Conservation (phyloP, 2,797 vertebrate species). For the Melanotaenia nigrans region DNA sequence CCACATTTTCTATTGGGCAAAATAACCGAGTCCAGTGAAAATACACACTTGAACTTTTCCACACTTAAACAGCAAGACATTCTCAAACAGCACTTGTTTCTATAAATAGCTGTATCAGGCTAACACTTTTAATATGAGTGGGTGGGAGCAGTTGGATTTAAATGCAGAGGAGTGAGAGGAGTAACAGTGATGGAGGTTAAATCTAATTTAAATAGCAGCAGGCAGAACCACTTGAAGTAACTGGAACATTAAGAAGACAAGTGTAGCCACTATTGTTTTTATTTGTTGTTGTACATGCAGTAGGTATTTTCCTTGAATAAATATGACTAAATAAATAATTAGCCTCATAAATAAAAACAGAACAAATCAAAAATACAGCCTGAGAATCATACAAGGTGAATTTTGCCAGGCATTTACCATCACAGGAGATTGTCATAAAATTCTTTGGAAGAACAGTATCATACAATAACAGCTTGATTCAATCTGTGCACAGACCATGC, state of each 20-base stretch:
- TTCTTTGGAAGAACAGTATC: slow-evolving; percentile 17
- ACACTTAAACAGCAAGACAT: slow-evolving; percentile 4
- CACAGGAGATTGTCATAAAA: slow-evolving; percentile 23
- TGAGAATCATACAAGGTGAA: neutral
- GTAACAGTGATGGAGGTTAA: slow-evolving; percentile 38
- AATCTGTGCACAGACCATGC: slow-evolving; percentile 1
- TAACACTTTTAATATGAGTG: slow-evolving; percentile 18
- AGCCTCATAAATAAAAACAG: neutral
- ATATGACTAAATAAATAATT: slow-evolving; percentile 45
- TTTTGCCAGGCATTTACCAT: neutral
- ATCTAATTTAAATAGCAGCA: slow-evolving; percentile 43
- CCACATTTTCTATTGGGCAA: neutral
- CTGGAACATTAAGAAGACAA: neutral
- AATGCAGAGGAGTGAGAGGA: slow-evolving; percentile 24
- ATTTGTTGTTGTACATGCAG: slow-evolving; percentile 18
- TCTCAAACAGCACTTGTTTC: slow-evolving; percentile 19
- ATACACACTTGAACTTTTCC: slow-evolving; percentile 3
- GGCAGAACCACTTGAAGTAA: slow-evolving; percentile 9
- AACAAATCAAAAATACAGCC: slow-evolving; percentile 11
- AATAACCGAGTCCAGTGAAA: slow-evolving; percentile 1
- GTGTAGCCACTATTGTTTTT: neutral
- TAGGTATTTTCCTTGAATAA: slow-evolving; percentile 26
- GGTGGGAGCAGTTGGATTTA: slow-evolving; percentile 19
- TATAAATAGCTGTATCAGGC: slow-evolving; percentile 34
- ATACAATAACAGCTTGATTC: neutral